Evolutionary conservation across 1,140 invertebrate species (phyloP), one percentile per base, ranked within the genome.

Genomic region (Steinernema feltiae): DNA sequence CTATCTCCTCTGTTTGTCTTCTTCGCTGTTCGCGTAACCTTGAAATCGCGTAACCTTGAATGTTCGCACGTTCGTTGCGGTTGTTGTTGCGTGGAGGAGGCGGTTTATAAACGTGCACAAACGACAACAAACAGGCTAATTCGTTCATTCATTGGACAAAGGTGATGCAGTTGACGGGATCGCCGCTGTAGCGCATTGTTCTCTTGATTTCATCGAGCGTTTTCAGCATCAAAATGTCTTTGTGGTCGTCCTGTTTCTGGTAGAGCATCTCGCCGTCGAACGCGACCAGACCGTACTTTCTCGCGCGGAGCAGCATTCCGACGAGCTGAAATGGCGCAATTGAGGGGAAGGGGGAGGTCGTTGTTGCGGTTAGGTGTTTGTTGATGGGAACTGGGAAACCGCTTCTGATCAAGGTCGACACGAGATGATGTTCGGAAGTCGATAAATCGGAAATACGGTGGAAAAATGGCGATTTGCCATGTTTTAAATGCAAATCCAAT

Each of bases 201-300:
- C 71, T 35, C 41, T 63, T 63, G 73, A 79, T 79, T 24, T 79
- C 78, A 30, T 74, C 48, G 18, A 79, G 41, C 1, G 72, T 29
- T 48, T 74, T 70, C 27, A 77, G 53, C 75, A 79, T 78, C 53
- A 46, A 48, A 32, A 79, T 73, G 1, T 75, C 41, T 48, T 80
- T 79, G 15, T 80, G 53, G 48, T 80, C 79, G 46, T 80, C 79
- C 71, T 78, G 77, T 35, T 73, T 69, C 89, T 95, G 95, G 86
- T 94, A 97, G 32, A 98, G 88, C 87, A 93, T 94, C 89, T 98
- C 95, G 73, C 94, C 94, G 88, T 96, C 92, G 86, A 98, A 98
- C 79, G 91, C 90, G 1, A 98, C 88, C 15, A 96, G 87, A 32
- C 93, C 92, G 84, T 96, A 92, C 86, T 96, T 97, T 74, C 95